phyloP scores from a whole-genome alignment of 2,888 invertebrate species.

The Erebia epiphron region DNA sequence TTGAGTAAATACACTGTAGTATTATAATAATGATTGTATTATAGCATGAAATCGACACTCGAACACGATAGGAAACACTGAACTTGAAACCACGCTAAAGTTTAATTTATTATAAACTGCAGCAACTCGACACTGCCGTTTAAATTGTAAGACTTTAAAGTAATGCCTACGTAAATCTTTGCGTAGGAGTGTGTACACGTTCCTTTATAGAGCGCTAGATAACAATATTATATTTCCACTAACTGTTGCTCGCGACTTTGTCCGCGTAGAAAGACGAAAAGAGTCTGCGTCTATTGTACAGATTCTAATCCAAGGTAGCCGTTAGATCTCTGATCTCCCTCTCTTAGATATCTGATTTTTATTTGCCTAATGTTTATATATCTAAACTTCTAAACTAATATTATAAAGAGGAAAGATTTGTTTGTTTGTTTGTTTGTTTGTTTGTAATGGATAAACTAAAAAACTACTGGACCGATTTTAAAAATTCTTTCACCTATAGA shows the following conservation, averaged over 20 bases:
- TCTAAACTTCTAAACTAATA: no score
- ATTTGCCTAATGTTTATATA: no score
- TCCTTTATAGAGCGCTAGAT: conserved; percentile 38
- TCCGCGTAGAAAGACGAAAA: neutral
- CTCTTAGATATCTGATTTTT: no score
- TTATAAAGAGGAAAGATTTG: no score
- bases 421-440: no score
- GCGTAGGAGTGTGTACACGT: conserved; percentile 44
- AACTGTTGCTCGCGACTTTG: neutral
- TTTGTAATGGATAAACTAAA: no score
- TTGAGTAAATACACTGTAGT: neutral
- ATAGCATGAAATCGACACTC: conserved; percentile 23
- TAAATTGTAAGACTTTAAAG: conserved; percentile 38
- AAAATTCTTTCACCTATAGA: no score
- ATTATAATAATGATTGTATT: conserved; percentile 17
- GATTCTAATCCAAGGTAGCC: no score
- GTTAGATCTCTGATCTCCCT: no score
- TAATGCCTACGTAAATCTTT: conserved; percentile 40
- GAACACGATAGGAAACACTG: conserved; percentile 26
- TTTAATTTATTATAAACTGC: conserved; percentile 36
- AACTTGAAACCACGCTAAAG: conserved; percentile 33
- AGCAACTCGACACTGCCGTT: conserved; percentile 35
- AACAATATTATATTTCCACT: conserved; percentile 35
- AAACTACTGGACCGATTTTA: no score
- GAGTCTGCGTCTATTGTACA: no score